A percentile compares a stretch with the other conserved stretches of the same genome.
phyloP scores from a whole-genome alignment of 1,140 invertebrate genomes.

The Melanaphis sacchari region DNA sequence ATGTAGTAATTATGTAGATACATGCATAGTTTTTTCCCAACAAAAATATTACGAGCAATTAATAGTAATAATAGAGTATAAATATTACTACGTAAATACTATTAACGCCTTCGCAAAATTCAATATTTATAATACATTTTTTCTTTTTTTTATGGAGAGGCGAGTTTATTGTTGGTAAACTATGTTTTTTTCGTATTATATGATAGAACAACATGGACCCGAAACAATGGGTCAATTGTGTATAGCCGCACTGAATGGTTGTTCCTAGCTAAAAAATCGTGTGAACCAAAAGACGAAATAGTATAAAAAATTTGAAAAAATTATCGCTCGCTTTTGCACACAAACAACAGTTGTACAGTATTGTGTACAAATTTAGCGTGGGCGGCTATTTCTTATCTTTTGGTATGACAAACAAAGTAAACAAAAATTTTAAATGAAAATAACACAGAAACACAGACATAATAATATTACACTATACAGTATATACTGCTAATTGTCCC shows the following conservation, averaged over 20 bases:
- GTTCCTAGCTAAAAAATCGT: constrained; percentile 54
- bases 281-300: constrained; percentile 50
- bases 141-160: neutral
- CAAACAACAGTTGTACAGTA: constrained; percentile 31
- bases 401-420: constrained; percentile 22
- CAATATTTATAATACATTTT: constrained; percentile 29
- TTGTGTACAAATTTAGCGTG: constrained; percentile 37
- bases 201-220: constrained; percentile 40
- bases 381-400: constrained; percentile 43
- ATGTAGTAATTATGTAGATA: neutral
- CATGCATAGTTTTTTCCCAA: neutral
- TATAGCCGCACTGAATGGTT: neutral
- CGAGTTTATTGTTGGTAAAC: constrained; percentile 33
- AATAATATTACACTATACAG: neutral
- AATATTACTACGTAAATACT: constrained; percentile 13
- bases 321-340: constrained; percentile 52
- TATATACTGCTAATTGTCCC: constrained; percentile 32
- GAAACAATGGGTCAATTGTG: constrained; percentile 55
- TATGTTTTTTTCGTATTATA: constrained; percentile 27
- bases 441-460: neutral
- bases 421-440: constrained; percentile 34
- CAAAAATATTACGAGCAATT: constrained; percentile 23
- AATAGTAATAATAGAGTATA: constrained; percentile 37
- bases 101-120: neutral
- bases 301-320: constrained; percentile 25